phyloP scores from a whole-genome alignment of 2,113 vertebrate genomes.

The Actenoides lindsayi region DNA sequence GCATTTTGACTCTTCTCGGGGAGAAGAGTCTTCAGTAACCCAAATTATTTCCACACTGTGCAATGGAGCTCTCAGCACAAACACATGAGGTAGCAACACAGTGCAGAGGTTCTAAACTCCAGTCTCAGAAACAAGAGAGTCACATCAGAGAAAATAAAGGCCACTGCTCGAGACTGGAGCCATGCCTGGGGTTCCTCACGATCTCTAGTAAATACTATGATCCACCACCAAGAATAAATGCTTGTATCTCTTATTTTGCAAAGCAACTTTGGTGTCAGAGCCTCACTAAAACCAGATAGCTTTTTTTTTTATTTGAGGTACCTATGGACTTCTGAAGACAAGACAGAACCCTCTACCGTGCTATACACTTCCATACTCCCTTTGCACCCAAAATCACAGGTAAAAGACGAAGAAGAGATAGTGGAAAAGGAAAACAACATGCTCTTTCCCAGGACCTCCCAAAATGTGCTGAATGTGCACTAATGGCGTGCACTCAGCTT shows the following conservation, averaged over 20 bases:
- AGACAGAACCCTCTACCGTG: not conserved
- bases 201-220: not conserved
- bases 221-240: not conserved
- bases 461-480: not conserved
- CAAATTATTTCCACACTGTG: not conserved
- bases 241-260: not conserved
- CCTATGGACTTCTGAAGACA: not conserved
- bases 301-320: not conserved
- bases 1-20: not conserved
- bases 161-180: rapidly evolving
- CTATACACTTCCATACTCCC: not conserved
- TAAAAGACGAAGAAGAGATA: not conserved
- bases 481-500: not conserved
- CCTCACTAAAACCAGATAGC: not conserved
- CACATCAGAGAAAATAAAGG: not conserved
- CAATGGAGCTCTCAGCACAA: not conserved
- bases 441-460: not conserved
- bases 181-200: not conserved
- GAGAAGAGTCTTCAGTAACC: not conserved
- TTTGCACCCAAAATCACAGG: not conserved
- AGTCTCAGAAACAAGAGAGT: not conserved
- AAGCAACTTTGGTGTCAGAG: not conserved
- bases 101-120: not conserved
- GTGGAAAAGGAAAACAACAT: not conserved
- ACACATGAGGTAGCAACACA: not conserved